These are phyloP conservation scores for Aldrovandia affinis DNA, from an alignment of 2,797 vertebrate species.

Conservation along the genomic window DNA sequence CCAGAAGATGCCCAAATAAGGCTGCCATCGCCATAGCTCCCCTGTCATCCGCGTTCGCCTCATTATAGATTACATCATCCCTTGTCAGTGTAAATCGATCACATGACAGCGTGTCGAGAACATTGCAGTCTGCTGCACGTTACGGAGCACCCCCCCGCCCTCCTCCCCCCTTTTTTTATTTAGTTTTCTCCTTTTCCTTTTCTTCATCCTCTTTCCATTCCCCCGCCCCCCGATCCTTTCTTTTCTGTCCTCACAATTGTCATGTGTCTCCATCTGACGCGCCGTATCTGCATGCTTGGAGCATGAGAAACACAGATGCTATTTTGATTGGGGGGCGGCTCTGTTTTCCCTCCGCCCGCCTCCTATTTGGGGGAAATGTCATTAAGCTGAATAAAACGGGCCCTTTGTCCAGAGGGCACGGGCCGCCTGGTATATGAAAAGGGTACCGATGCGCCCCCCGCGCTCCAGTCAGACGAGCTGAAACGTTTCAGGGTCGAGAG, in stretches of 20 bases:
- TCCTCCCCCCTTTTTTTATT: not conserved
- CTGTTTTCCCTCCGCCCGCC: not conserved
- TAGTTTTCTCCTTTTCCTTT: not conserved
- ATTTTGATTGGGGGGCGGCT: constrained; percentile 85
- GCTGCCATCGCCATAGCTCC: constrained; percentile 76
- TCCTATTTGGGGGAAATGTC: constrained; percentile 79
- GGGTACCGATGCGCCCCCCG: constrained; percentile 85
- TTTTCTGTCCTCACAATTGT: constrained; percentile 55
- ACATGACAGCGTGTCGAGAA: constrained; percentile 85
- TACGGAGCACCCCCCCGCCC: constrained; percentile 42
- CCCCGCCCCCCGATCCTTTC: too few relatives aligned
- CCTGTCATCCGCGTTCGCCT: constrained; percentile 82
- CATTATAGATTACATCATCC: constrained; percentile 87
- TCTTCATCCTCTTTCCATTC: constrained; percentile 59
- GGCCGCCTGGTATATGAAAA: constrained; percentile 98
- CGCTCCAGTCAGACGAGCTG: constrained; percentile 91
- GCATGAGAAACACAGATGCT: constrained; percentile 94
- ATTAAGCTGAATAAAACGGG: constrained; percentile 99
- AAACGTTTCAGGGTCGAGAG: constrained; percentile 82
- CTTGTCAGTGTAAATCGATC: constrained; percentile 84
- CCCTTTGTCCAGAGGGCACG: constrained; percentile 98
- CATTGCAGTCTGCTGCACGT: constrained; percentile 77
- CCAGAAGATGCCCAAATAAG: constrained; percentile 78
- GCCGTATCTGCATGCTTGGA: constrained; percentile 82
- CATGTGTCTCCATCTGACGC: constrained; percentile 81